Base-by-base conservation (phyloP, 1,140 invertebrate species). In the Cydia amplana region DNA sequence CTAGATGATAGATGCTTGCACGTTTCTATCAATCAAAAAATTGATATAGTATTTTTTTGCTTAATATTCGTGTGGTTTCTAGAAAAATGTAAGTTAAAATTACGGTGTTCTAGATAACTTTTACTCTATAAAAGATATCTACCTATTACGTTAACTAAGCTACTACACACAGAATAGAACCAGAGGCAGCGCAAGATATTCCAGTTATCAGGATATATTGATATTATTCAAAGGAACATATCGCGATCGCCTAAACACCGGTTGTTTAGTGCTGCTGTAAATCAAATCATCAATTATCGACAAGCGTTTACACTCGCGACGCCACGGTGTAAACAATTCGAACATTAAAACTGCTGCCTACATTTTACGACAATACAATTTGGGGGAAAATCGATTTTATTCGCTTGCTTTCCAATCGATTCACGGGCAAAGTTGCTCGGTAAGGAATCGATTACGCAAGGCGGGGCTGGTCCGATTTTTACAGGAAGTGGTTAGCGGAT, bases 231-330 rank as follows among this genome's bases (percentile, higher is more conserved):
- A 88, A 89, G 86, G 85, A 77, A 76, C 85, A 82, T 83, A 83
- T 82, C 83, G 75, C 77, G 83, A 82, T 85, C 81, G 79, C 85
- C 88, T 85, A 91, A 91, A 91, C 90, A 90, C 85, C 87, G 88
- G 86, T 88, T 92, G 89, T 92, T 92, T 92, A 89, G 89, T 91
- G 88, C 90, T 87, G 91, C 85, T 91, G 89, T 92, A 92, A 91
- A 92, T 92, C 91, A 92, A 92, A 91, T 92, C 91, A 91, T 92
- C 91, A 92, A 92, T 92, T 92, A 92, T 90, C 88, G 89, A 91
- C 89, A 89, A 91, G 80, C 87, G 91, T 92, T 92, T 92, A 92
- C 85, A 88, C 88, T 89, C 84, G 87, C 87, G 88, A 91, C 87
- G 88, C 89, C 89, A 87, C 89, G 89, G 78, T 87, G 91, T 92